Percentiles rank a stretch among this genome's conserved stretches.
phyloP scores from a whole-genome alignment of 2,888 invertebrate species.

The Acanthosepion pharaonis region DNA sequence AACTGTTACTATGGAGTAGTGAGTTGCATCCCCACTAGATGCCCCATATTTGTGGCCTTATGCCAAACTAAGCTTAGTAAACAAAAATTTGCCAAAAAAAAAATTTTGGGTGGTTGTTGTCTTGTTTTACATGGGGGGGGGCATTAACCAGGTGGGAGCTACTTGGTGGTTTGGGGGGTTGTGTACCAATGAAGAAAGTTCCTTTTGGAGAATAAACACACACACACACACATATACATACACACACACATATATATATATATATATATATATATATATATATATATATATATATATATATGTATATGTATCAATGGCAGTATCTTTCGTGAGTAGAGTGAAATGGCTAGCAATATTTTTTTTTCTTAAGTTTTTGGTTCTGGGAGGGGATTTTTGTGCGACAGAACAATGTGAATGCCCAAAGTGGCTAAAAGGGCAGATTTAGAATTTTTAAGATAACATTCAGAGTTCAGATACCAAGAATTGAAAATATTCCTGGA shows the following conservation, averaged over 20 bases:
- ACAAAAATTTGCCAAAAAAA: too few species aligned
- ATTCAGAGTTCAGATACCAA: not conserved
- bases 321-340: constrained; percentile 33
- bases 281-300: not conserved
- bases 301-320: not conserved
- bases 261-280: not conserved
- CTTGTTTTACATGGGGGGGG: too few species aligned
- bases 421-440: not conserved
- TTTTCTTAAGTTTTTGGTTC: not conserved
- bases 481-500: not conserved
- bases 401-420: not conserved
- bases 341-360: not conserved
- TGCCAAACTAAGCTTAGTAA: too few species aligned
- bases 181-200: too few species aligned
- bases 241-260: not conserved
- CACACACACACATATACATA: not conserved
- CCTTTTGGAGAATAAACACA: not conserved
- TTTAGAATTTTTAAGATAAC: not conserved
- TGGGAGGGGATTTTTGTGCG: not conserved
- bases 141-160: too few species aligned
- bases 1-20: too few species aligned
- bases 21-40: too few species aligned
- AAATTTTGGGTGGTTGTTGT: too few species aligned
- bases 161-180: too few species aligned
- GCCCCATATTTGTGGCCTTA: too few species aligned